Evolutionary conservation across 2,113 vertebrate genomes (phyloP), one percentile per base, ranked within the genome.

Genomic region (Cochlearius cochlearius): DNA sequence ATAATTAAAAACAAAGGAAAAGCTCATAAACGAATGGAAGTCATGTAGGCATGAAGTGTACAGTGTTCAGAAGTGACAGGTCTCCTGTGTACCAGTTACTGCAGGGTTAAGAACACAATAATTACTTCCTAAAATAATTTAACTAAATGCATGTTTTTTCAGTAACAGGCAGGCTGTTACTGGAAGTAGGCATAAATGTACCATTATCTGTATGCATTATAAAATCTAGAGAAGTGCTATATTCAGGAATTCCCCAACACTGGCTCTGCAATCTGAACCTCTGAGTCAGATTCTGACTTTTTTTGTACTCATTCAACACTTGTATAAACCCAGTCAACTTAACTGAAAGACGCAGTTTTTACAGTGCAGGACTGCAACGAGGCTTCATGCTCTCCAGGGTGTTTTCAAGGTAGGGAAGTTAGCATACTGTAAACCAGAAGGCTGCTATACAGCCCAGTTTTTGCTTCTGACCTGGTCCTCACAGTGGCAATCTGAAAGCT

Each of bases 211-310:
- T 84, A 75, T 38, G 49, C 43, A 47, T 60, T 91, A 89, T 64
- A 91, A 94, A 91, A 94, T 85, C 86, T 81, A 45, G 13, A 89
- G 49, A 93, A 91, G 7, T 53, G 15, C 12, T 78, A 2, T 30
- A 25, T 45, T 89, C 83, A 69, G 97, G 95, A 96, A 92, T 94
- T 95, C 80, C 91, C 92, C 92, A 75, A 9, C 20, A 74, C 25
- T 34, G 43, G 72, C 72, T 77, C 69, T 64, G 39, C 73, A 78
- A 36, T 50, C 68, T 92, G 68, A 84, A 86, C 55, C 43, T 88
- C 82, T 97, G 79, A 94, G 73, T 91, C 91, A 95, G 89, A 94
- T 71, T 94, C 75, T 86, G 43, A 89, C 8, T 92, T 91, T 79
- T 77, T 92, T 93, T 84, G 18, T 71, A 71, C 47, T 95, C 63